Evolutionary conservation across 2,888 invertebrate genomes (phyloP), one percentile per base, ranked within the genome.

Genomic region (Hypselothyrea guttata): DNA sequence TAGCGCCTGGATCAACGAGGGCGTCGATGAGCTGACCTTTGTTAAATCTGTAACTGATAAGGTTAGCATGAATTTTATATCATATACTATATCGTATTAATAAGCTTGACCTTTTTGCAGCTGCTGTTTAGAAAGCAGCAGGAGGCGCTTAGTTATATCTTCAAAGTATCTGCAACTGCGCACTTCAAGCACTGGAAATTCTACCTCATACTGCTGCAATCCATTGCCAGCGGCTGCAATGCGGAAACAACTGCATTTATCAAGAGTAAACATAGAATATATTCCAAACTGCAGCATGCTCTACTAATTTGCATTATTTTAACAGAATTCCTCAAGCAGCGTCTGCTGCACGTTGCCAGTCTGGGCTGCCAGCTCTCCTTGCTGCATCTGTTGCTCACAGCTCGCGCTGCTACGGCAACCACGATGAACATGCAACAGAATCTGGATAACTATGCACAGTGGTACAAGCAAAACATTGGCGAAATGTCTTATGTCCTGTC

Each of bases 391-490:
- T 38, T 89, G 27, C 56, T 89, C 0, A 87, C 87, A 0, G 86
- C 88, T 2, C 84, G 89, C 8, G 85, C 84, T 16, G 71, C 87
- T 0, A 71, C 73, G 0, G 89, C 89, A 0, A 75, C 67, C 0
- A 86, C 88, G 0, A 65, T 83, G 65, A 74, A 79, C 68, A 64
- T 88, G 44, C 46, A 71, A 9, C 62, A 61, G 18, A 88, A 88
- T 72, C 57, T 88, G 37, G 76, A 85, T n/a, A 75, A 81, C 15
- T 89, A 89, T 60, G 84, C 87, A 3, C 78, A 83, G 16, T 89
- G 89, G 90, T 90, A 89, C 44, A 90, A 89, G 31, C 82, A 81
- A 12, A 73, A 88, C 31, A 86, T 89, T 30, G 87, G 86, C 0
- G 89, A 90, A 69, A 89, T 89, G 88, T 88, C 88, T 15, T 87